A percentile compares a stretch with the other conserved stretches of the same genome.
These are phyloP conservation scores for Thryonomys swinderianus DNA, from an alignment of 2,113 vertebrate species.

Conservation along the genomic window DNA sequence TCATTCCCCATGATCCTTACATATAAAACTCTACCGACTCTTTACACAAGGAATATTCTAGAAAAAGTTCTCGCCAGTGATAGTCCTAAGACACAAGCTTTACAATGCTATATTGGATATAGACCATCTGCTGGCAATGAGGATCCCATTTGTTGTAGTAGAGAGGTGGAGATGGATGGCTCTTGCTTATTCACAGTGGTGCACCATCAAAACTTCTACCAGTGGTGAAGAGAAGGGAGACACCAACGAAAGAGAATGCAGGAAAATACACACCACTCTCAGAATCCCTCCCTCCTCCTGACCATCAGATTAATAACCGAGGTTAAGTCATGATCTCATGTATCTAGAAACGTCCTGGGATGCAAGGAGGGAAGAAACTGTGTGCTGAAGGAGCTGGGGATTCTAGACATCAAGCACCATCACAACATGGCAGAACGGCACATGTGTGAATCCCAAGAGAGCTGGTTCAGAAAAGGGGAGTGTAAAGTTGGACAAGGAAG, in stretches of 20 bases:
- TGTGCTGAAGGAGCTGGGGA: neutral
- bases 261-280: neutral
- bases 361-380: neutral
- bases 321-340: neutral
- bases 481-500: neutral
- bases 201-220: too few relatives aligned
- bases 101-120: too few relatives aligned
- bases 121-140: neutral
- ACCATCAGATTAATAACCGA: neutral
- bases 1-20: neutral
- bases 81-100: neutral
- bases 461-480: neutral
- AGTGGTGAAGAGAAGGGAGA: neutral
- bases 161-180: accelerated
- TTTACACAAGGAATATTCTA: neutral
- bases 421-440: too few relatives aligned
- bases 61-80: neutral
- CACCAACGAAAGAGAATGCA: neutral
- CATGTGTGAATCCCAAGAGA: neutral
- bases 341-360: too few relatives aligned
- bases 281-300: neutral
- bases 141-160: neutral
- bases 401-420: accelerated
- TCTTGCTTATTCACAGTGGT: too few relatives aligned
- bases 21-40: neutral